Conservation (phyloP, 2,113 vertebrate genomes). For the Ptilorrhoa leucosticta region DNA sequence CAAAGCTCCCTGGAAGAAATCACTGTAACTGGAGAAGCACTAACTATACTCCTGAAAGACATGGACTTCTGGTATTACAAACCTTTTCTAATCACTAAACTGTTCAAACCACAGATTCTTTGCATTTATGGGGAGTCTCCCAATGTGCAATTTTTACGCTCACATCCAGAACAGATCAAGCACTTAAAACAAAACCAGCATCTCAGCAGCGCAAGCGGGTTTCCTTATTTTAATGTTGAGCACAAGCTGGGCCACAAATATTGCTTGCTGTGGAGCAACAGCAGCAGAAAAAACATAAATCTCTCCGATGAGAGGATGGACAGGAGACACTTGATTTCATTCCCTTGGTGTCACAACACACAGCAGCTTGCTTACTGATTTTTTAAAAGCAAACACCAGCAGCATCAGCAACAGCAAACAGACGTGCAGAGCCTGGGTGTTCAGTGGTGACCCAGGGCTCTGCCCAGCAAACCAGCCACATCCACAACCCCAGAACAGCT, state of each 20-base stretch:
- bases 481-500: background rate
- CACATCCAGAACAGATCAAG: background rate
- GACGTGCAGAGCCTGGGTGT: background rate
- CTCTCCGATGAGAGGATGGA: background rate
- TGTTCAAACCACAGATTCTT: background rate
- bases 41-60: background rate
- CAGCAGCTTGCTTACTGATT: background rate
- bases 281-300: background rate
- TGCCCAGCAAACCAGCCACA: background rate
- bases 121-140: background rate
- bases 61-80: background rate
- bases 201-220: background rate
- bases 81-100: background rate
- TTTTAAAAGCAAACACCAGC: background rate
- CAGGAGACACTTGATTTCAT: background rate
- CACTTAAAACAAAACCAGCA: background rate
- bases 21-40: background rate
- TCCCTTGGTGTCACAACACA: fast-evolving
- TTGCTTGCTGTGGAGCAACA: background rate
- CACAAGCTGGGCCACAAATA: background rate
- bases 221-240: background rate
- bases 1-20: background rate
- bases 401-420: background rate
- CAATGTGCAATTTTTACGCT: background rate
- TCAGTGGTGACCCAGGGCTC: background rate